Evolutionary conservation across 2,113 vertebrate species (phyloP), one percentile per base, ranked within the genome.

Genomic region (Notothenia rossii): DNA sequence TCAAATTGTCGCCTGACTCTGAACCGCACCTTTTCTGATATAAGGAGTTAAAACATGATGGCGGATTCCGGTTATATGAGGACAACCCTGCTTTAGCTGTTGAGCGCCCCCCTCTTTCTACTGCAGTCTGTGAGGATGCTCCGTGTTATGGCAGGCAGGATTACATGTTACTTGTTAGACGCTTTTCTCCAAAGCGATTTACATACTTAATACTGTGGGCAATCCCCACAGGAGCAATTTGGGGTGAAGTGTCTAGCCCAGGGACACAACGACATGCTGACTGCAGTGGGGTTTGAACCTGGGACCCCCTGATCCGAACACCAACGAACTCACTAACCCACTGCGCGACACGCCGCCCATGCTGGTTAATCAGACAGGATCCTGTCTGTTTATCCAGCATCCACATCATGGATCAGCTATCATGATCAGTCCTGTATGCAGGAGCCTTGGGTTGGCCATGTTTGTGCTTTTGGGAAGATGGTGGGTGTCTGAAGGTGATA

Each of bases 51-150:
- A 18, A 40, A 6, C 17, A 40, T 10, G 33, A 40, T 61, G 15
- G 15, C 12, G 18, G 50, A 63, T 33, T 8, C 9, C 58, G 89
- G 84, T 88, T 82, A 81, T 76, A 8, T 86, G 84, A 91, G 90
- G 88, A 89, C 86, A 89, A 6, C 11, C 11, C 33, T 53, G 11
- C 20, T 58, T 7, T 48, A 9, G 29, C 12, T 22, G 20, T 20
- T 10, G 5, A 60, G 58, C 46, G 12, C 60, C 63, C 20, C 20
- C 64, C 25, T 15, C 25, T 4, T 10, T 12, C 33, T 40, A 15
- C 62, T 25, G 66, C 75, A 82, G 64, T 20, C 51, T 78, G 70
- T 58, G 59, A 33, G 66, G 69, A 74, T 70, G 73, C 65, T 69
- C 0, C 72, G 49, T 89, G 70, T 84, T 1, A 74, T 82, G 76